Evolutionary conservation across 1,140 invertebrate genomes (phyloP), one percentile per base, ranked within the genome.

Genomic region (Drosophila pandora): DNA sequence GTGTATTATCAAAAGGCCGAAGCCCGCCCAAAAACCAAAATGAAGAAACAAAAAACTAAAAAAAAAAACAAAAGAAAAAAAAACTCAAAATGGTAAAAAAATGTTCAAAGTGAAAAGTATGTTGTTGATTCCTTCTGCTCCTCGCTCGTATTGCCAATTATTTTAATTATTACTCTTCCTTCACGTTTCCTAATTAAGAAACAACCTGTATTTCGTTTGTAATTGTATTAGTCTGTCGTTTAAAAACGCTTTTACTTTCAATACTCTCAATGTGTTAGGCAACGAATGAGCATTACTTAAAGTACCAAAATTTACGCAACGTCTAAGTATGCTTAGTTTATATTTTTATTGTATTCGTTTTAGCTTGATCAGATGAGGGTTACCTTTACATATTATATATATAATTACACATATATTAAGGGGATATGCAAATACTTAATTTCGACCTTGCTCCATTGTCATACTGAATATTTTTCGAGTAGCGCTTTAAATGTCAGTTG

Each of bases 71-170:
- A 61, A 58, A 37, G 22, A 34, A 64, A 50, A 30, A 25, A 34
- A 9, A 37, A 30, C 8, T n/a, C 3, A 25, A 45, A 60, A 37
- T 13, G 30, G 57, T 32, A 68, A 59, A 41, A 71, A 54, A 58
- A 34, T 50, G 34, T 67, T 78, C 37, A 47, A 59, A 76, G 65
- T 75, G 53, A 72, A 59, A 55, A 80, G 58, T 74, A 78, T 85
- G 50, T 82, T 85, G 75, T 88, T 76, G 64, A 87, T 79, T 87
- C 70, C 62, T 82, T 76, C 74, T 79, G 76, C 59, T 85, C 76
- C 89, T 90, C 89, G 84, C 89, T 89, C 89, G 57, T 78, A 90
- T 90, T 90, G 89, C 89, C 89, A 90, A 90, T 84, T 90, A 78
- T 81, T 65, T 78, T 79, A 79, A 69, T 49, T 56, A 56, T 56